A percentile compares a stretch with the other conserved stretches of the same genome.
These are phyloP conservation scores for Cheilosia scutellata DNA, from an alignment of 2,888 invertebrate species.

Conservation along the genomic window DNA sequence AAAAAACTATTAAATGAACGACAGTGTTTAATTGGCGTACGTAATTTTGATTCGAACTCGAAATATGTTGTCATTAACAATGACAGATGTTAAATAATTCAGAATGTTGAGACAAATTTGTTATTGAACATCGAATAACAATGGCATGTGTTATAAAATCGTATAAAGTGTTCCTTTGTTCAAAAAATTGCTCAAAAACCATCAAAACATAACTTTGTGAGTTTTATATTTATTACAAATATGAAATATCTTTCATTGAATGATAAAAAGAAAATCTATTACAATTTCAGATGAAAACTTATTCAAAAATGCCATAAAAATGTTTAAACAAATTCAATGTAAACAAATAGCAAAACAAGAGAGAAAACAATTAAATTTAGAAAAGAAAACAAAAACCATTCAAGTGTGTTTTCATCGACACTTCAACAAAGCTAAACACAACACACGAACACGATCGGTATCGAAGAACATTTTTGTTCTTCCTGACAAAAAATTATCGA, in stretches of 20 bases:
- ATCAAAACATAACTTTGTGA: too few relatives aligned
- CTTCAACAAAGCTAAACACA: constrained; percentile 25
- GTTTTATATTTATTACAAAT: not conserved
- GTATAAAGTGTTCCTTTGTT: too few relatives aligned
- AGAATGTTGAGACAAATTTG: too few relatives aligned
- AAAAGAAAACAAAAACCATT: constrained; percentile 27
- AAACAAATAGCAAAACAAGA: constrained; percentile 6
- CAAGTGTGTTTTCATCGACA: constrained; percentile 42
- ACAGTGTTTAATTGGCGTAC: too few relatives aligned
- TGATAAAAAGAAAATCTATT: not conserved
- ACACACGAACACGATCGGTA: not conserved
- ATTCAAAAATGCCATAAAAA: not conserved
- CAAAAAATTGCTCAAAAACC: too few relatives aligned
- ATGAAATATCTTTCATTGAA: not conserved
- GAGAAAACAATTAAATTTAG: constrained; percentile 37
- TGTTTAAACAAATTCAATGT: constrained; percentile 1
- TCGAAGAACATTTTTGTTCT: not conserved
- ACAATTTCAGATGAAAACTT: not conserved
- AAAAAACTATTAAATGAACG: not conserved
- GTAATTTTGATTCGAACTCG: too few relatives aligned
- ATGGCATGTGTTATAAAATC: too few relatives aligned
- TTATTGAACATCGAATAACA: too few relatives aligned
- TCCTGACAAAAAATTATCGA: constrained; percentile 27
- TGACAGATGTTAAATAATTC: too few relatives aligned
- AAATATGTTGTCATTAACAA: too few relatives aligned